Percentiles rank a stretch among this genome's conserved stretches.
These are phyloP conservation scores for Pollimyrus isidori DNA, from an alignment of 2,113 vertebrate genomes.

Conservation along the genomic window DNA sequence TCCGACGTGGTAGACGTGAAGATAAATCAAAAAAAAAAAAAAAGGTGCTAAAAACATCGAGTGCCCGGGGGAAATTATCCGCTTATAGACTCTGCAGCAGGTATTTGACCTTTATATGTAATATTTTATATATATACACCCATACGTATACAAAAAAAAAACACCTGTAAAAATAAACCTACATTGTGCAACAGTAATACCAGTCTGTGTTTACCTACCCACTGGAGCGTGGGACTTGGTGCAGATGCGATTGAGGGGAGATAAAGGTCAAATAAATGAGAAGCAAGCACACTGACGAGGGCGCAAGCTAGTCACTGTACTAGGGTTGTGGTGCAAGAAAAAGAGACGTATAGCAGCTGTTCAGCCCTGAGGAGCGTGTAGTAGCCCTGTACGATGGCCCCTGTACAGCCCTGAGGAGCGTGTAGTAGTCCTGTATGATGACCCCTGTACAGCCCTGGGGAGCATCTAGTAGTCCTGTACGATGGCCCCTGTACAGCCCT, in stretches of 20 bases:
- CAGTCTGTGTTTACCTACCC: conserved; percentile 13
- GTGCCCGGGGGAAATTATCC: neutral
- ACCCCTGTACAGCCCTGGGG: neutral
- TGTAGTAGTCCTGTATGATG: neutral
- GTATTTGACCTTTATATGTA: neutral
- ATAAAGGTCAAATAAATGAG: neutral
- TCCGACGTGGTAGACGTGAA: conserved; percentile 14
- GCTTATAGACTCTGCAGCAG: neutral
- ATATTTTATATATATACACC: neutral
- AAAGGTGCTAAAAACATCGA: conserved; percentile 16
- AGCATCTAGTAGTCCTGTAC: no score
- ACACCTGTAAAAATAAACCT: neutral
- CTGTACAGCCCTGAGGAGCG: neutral
- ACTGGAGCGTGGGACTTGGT: neutral
- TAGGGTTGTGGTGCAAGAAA: neutral
- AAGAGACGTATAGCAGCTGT: neutral
- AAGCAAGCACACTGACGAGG: neutral
- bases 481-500: neutral
- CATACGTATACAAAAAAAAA: neutral
- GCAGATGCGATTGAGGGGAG: neutral
- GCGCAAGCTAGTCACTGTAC: neutral
- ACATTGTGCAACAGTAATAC: conserved; percentile 12
- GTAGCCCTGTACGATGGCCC: no score
- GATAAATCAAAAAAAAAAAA: neutral
- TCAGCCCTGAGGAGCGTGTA: neutral